phyloP scores from a whole-genome alignment of 2,888 invertebrate genomes.

The Lacanobia wlatinum region DNA sequence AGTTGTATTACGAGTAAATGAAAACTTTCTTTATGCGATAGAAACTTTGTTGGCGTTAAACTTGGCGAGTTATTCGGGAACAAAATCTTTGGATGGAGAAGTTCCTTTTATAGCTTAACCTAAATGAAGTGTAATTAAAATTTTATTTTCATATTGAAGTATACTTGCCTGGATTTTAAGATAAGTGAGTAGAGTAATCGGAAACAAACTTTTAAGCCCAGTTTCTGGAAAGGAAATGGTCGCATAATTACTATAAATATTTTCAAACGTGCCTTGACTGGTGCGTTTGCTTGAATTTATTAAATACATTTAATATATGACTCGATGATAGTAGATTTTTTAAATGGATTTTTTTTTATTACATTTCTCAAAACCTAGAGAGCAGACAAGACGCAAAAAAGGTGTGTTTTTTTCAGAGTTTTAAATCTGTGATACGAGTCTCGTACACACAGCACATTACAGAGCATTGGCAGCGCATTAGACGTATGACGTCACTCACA shows the following conservation, averaged over 20 bases:
- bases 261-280: background rate
- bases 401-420: too few relatives aligned
- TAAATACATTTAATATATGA: background rate
- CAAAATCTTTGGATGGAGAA: constrained; percentile 64
- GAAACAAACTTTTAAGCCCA: background rate
- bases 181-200: background rate
- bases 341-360: too few relatives aligned
- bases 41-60: constrained; percentile 75
- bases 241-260: background rate
- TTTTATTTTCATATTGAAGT: background rate
- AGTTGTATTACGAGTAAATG: constrained; percentile 65
- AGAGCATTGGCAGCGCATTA: too few relatives aligned
- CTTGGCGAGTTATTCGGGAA: constrained; percentile 69
- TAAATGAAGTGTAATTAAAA: background rate
- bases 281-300: background rate
- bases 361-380: too few relatives aligned
- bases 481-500: too few relatives aligned
- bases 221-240: background rate
- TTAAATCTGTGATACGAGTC: too few relatives aligned
- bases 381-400: too few relatives aligned
- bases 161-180: background rate
- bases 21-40: constrained; percentile 77
- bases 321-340: too few relatives aligned
- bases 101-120: constrained; percentile 50
- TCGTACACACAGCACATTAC: too few relatives aligned